Evolutionary conservation across 1,140 invertebrate genomes (phyloP).

Genomic region (Ectropis grisescens): DNA sequence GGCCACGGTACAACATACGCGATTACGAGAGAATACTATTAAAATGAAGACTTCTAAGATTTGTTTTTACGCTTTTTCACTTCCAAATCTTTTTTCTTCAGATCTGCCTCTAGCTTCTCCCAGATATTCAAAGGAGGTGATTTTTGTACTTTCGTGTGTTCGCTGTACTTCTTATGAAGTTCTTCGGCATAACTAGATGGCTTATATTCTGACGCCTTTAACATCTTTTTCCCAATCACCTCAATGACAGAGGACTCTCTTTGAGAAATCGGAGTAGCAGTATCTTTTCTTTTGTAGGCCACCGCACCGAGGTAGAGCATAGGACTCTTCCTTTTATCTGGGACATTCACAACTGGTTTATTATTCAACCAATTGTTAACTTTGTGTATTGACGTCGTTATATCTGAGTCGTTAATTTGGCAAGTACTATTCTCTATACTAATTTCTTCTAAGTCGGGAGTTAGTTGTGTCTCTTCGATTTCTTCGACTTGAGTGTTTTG

Average conservation of each 20-base stretch:
- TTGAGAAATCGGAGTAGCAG: constrained; percentile 7
- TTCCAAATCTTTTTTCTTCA: constrained; percentile 25
- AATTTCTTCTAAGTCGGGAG: too few relatives aligned
- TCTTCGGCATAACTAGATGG: constrained; percentile 31
- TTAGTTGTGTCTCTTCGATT: too few relatives aligned
- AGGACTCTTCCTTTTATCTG: too few relatives aligned
- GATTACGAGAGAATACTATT: too few relatives aligned
- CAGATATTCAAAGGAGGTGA: constrained; percentile 14
- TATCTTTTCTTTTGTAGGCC: constrained; percentile 33
- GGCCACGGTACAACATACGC: too few relatives aligned
- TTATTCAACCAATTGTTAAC: constrained; percentile 36
- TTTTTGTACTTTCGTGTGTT: constrained; percentile 13
- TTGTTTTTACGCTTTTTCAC: too few relatives aligned
- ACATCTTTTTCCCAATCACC: background rate
- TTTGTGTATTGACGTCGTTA: constrained; percentile 31
- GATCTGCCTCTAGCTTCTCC: constrained; percentile 15
- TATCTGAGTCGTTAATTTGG: too few relatives aligned
- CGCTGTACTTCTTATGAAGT: constrained; percentile 22
- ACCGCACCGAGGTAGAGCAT: constrained; percentile 26
- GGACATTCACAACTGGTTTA: constrained; percentile 7
- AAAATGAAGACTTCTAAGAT: too few relatives aligned
- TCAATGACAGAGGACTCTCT: constrained; percentile 5
- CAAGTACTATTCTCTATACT: too few relatives aligned
- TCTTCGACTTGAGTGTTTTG: too few relatives aligned
- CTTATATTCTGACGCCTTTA: constrained; percentile 5